Conservation (phyloP, 1,140 invertebrate species). For the Magallana ariakensis region DNA sequence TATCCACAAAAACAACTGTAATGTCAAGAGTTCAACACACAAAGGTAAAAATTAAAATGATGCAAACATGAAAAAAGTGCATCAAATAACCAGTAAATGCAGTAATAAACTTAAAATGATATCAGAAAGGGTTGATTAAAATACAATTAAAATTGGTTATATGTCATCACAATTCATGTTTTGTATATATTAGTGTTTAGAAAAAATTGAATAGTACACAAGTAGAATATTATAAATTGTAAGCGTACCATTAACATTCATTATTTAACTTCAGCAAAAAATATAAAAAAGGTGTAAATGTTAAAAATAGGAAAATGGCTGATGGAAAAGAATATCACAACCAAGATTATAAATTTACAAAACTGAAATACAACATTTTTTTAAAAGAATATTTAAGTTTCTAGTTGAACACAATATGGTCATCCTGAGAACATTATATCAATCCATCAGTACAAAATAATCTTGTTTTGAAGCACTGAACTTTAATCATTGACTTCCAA, state of each 20-base stretch:
- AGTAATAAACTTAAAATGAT: no score
- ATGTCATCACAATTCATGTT: no score
- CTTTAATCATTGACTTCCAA: not conserved
- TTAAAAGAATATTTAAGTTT: not conserved
- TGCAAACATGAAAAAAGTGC: no score
- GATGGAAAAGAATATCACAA: not conserved
- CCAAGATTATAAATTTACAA: not conserved
- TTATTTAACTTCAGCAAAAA: not conserved
- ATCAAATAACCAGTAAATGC: no score
- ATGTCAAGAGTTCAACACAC: no score
- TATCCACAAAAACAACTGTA: no score
- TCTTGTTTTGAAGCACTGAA: not conserved
- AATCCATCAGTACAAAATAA: not conserved
- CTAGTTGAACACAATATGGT: not conserved
- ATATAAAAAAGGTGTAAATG: not conserved
- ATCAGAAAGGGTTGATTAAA: no score
- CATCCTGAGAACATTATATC: not conserved
- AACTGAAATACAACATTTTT: not conserved
- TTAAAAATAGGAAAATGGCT: not conserved
- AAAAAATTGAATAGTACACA: no score
- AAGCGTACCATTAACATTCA: not conserved
- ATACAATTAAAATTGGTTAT: no score
- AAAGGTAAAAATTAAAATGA: no score
- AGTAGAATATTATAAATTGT: no score
- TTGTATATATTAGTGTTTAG: no score